These are phyloP conservation scores for Danaus melanippus DNA, from an alignment of 1,140 invertebrate species.

Conservation along the genomic window DNA sequence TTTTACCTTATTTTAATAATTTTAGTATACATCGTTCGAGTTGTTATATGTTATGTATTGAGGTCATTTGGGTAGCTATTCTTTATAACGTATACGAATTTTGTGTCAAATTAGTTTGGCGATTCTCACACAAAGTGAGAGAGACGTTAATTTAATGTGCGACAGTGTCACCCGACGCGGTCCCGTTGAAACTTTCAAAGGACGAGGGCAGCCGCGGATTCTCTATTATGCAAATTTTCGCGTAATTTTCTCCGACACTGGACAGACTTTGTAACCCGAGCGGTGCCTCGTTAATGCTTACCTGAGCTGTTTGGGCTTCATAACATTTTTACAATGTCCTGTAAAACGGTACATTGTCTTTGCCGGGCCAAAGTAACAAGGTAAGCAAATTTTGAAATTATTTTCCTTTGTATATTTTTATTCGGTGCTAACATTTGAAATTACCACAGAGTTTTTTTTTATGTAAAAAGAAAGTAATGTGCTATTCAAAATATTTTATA, in stretches of 20 bases:
- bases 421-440: too few species aligned
- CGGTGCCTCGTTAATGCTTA: constrained; percentile 9
- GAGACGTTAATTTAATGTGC: constrained; percentile 17
- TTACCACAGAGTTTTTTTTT: too few species aligned
- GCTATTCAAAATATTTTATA: too few species aligned
- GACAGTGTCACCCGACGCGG: constrained; percentile 50
- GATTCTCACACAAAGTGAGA: constrained; percentile 14
- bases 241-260: constrained; percentile 56
- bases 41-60: too few species aligned
- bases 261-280: constrained; percentile 60
- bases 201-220: constrained; percentile 64
- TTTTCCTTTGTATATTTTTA: too few species aligned
- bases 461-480: too few species aligned
- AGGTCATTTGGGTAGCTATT: too few species aligned
- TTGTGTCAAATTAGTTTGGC: constrained; percentile 3
- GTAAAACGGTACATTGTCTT: background rate
- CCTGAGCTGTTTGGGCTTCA: constrained; percentile 8
- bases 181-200: constrained; percentile 58
- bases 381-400: too few species aligned
- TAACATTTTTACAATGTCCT: constrained; percentile 4
- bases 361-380: too few species aligned
- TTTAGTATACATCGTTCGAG: too few species aligned
- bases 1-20: too few species aligned
- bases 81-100: too few species aligned
- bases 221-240: constrained; percentile 70